Evolutionary conservation across 2,113 vertebrate genomes (phyloP), one percentile per base, ranked within the genome.

Genomic region (Thinocorus orbignyianus): DNA sequence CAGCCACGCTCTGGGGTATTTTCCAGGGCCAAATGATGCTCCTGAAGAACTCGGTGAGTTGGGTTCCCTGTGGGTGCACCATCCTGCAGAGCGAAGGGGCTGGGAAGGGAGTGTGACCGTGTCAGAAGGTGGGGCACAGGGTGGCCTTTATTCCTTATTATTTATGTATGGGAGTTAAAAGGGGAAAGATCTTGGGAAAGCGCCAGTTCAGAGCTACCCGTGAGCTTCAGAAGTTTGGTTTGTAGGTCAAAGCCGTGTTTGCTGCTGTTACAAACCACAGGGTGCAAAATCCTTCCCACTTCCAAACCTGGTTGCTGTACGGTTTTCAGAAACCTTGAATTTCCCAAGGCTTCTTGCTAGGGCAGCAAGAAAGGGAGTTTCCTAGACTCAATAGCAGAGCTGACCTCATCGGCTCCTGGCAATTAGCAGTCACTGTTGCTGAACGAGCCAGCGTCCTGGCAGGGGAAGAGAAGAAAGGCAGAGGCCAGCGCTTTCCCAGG

Each of bases 1-100:
- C 1, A 4, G 70, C 13, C 46, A 37, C 5, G 0, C 1, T 0
- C 6, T 0, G 13, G 8, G 24, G 3, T 8, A 0, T 17, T 72
- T 10, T 9, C 44, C 7, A 18, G 76, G 37, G 46, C 4, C 13
- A 1, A 35, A 16, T 0, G 11, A 17, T n/a, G 79, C 55, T 78
- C 37, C 0, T 1, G 51, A 18, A 17, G 42, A 22, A 24, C n/a
- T 23, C 5, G 0, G 31, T 2, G n/a, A 1, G 11, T 33, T 8
- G 19, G 83, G 78, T 16, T 5, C 1, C 58, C 23, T 4, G 0
- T 1, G 24, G 26, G 26, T 13, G 8, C 52, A 15, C 5, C 2
- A 0, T 48, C 37, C 73, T 17, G 48, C 1, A 5, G 83, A 51
- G 48, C 8, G 0, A 9, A 39, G 28, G 69, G 60, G 39, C 35